Evolutionary conservation across 2,797 vertebrate genomes (phyloP), one percentile per base, ranked within the genome.

Genomic region (Masticophis lateralis): DNA sequence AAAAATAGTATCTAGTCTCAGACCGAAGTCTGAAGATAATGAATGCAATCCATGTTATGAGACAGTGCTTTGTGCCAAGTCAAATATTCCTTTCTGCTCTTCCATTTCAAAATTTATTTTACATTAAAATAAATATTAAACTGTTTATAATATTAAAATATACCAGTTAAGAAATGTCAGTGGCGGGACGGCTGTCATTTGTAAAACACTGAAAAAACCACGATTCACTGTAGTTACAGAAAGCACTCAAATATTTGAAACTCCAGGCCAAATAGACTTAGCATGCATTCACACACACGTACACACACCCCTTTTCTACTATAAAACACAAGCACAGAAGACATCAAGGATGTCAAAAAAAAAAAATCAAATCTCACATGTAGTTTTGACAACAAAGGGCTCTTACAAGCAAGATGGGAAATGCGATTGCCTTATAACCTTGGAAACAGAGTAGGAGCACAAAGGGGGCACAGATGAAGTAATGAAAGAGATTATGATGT

Each of bases 81-180:
- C 88, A 69, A 94, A 22, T 27, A 4, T 89, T 93, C 92, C 93
- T 89, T 20, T 94, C 90, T 94, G 66, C 87, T 92, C 91, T 74
- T 74, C 66, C 89, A 69, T 59, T 93, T 95, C 93, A 53, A 89
- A 88, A 87, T 12, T 18, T 56, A 47, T 11, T 88, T 27, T 53
- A 90, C 4, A 1, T 60, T 53, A 55, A 96, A 95, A 83, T 5
- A 57, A 83, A 5, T 16, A 22, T 2, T 0, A 3, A 69, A 91
- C 89, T 18, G 18, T 37, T 74, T 74, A 47, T 22, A 53, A 90
- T 4, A 2, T 61, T 56, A 57, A 96, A 95, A 86, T 4, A 56
- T 59, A 5, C 14, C 16, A 1, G 0, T 20, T 37, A 74, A 74
- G 14, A 3, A 83, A 83, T 74, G 59, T 63, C 87, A 88, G 55